phyloP scores from a whole-genome alignment of 2,888 invertebrate genomes.

The Oligia fasciuncula region DNA sequence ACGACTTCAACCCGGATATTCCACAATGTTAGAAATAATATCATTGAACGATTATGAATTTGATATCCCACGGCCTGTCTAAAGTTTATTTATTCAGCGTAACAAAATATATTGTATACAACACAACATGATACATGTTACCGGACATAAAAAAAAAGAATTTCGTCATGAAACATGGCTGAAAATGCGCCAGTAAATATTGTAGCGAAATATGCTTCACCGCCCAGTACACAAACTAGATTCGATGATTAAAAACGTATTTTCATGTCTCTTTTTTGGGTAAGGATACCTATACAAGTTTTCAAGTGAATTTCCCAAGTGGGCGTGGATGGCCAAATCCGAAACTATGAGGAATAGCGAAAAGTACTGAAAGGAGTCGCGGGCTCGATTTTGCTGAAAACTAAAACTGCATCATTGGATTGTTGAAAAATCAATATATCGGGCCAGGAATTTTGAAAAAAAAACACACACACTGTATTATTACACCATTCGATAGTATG shows the following conservation, averaged over 20 bases:
- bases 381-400: too few species aligned
- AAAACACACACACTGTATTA: too few species aligned
- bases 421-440: too few species aligned
- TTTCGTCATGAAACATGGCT: constrained; percentile 52
- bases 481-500: too few species aligned
- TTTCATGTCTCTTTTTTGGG: background rate
- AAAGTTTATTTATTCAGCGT: constrained; percentile 36
- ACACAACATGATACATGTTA: constrained; percentile 44
- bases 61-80: constrained; percentile 13
- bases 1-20: background rate
- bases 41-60: constrained; percentile 26
- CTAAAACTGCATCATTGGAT: too few species aligned
- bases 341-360: too few species aligned
- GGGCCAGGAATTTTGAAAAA: too few species aligned
- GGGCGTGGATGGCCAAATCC: too few species aligned
- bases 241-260: constrained; percentile 30
- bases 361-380: too few species aligned
- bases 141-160: constrained; percentile 42
- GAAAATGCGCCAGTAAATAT: constrained; percentile 45
- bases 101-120: constrained; percentile 38
- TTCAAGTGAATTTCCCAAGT: too few species aligned
- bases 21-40: constrained; percentile 1
- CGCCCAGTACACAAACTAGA: constrained; percentile 16
- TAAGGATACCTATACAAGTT: background rate
- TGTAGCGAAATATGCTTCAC: constrained; percentile 19